phyloP scores from a whole-genome alignment of 2,797 vertebrate species.

The Coracias cyanogaster region DNA sequence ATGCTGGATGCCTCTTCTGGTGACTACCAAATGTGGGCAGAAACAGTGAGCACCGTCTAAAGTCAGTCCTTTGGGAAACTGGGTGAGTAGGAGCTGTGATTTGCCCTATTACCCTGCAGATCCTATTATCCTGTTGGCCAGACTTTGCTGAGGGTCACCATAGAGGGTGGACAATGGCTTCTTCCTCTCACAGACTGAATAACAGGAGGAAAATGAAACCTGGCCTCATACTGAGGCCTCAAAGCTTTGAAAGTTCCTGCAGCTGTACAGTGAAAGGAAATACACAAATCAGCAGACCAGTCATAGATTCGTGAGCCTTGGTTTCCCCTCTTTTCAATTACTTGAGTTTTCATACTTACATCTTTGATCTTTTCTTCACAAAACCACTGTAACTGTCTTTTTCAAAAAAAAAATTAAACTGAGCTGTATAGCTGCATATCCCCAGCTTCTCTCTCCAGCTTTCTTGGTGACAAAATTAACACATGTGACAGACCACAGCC shows the following conservation, averaged over 20 bases:
- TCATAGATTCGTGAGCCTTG: background rate
- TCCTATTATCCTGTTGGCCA: background rate
- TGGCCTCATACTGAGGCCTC: background rate
- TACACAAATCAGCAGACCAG: background rate
- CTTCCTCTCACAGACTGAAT: background rate
- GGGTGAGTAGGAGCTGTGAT: background rate
- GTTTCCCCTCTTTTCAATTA: background rate
- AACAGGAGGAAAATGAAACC: background rate
- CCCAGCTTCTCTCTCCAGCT: background rate
- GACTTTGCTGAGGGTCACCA: background rate
- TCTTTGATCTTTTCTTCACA: background rate
- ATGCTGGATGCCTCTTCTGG: background rate
- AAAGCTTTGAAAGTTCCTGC: background rate
- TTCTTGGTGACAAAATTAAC: background rate
- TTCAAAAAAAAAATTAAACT: background rate
- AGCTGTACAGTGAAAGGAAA: background rate
- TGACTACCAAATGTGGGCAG: background rate
- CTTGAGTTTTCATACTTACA: background rate
- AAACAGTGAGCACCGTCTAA: background rate
- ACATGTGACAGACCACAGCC: background rate
- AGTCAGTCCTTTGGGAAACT: background rate
- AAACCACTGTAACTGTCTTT: background rate
- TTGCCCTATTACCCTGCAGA: accelerated
- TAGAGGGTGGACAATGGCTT: background rate
- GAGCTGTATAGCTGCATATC: background rate